phyloP scores from a whole-genome alignment of 2,113 vertebrate species.

The Hippolais icterina region DNA sequence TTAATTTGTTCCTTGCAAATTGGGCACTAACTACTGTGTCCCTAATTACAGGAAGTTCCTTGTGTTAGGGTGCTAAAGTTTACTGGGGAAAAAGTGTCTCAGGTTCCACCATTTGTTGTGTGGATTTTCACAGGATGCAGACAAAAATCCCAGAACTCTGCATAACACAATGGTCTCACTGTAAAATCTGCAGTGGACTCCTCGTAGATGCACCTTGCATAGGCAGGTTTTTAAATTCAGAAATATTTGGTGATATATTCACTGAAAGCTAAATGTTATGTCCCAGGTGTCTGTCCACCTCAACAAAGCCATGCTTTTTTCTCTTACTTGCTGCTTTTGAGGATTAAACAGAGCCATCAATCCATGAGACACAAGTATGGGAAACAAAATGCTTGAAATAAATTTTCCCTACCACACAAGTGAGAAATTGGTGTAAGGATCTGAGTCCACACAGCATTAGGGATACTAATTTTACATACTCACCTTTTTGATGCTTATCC shows the following conservation, averaged over 20 bases:
- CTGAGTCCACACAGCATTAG: not conserved
- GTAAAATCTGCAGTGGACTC: not conserved
- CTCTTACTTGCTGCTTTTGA: not conserved
- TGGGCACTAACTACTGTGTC: not conserved
- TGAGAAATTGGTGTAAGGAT: not conserved
- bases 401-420: not conserved
- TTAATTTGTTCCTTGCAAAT: not conserved
- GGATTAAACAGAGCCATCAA: not conserved
- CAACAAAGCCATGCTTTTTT: not conserved
- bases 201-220: not conserved
- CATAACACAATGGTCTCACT: not conserved
- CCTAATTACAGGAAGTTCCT: not conserved
- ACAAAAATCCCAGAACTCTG: not conserved
- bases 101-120: not conserved
- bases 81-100: not conserved
- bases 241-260: not conserved
- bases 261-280: not conserved
- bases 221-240: not conserved
- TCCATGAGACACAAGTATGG: not conserved
- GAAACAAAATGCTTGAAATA: not conserved
- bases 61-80: not conserved
- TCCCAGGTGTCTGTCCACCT: not conserved
- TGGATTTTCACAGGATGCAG: conserved; percentile 7
- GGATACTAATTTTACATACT: conserved; percentile 21
- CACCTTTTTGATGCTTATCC: conserved; percentile 42